Evolutionary conservation across 2,797 vertebrate species (phyloP).

Genomic region (Enteromius treurensis): DNA sequence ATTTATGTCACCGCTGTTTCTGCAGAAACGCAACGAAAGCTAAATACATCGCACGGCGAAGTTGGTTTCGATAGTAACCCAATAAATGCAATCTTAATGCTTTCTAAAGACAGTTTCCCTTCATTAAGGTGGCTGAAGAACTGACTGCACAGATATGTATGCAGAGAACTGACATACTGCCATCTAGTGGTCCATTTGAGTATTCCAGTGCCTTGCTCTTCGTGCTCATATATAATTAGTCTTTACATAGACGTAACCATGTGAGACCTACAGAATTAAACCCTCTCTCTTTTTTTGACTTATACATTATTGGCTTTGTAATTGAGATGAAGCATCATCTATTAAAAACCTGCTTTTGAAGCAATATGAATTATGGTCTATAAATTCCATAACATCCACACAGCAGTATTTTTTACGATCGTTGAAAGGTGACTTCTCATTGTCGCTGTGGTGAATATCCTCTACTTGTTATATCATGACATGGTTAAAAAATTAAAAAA

Average conservation of each 20-base stretch:
- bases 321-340: slow-evolving; percentile 26
- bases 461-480: not conserved
- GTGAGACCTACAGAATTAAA: slow-evolving; percentile 16
- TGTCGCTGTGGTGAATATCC: slow-evolving; percentile 23
- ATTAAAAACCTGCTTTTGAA: slow-evolving; percentile 42
- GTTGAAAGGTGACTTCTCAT: slow-evolving; percentile 60
- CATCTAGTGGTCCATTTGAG: slow-evolving; percentile 75
- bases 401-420: slow-evolving; percentile 59
- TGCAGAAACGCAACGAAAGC: slow-evolving; percentile 46
- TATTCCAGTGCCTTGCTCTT: slow-evolving; percentile 28
- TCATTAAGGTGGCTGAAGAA: slow-evolving; percentile 44
- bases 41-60: slow-evolving; percentile 49
- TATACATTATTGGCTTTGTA: slow-evolving; percentile 1
- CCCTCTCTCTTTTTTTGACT: slow-evolving; percentile 13
- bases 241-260: slow-evolving; percentile 19
- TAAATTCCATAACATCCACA: slow-evolving; percentile 68
- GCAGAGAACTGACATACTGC: slow-evolving; percentile 74
- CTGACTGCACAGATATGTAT: slow-evolving; percentile 23
- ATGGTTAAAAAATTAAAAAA: not conserved
- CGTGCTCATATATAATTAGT: slow-evolving; percentile 47
- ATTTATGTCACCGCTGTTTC: slow-evolving; percentile 65
- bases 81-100: slow-evolving; percentile 71
- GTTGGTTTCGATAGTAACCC: slow-evolving; percentile 63
- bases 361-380: slow-evolving; percentile 59
- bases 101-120: slow-evolving; percentile 67